A percentile compares a stretch with the other conserved stretches of the same genome.
Evolutionary conservation across 2,888 invertebrate species (phyloP).

Genomic region (Mamestra brassicae): DNA sequence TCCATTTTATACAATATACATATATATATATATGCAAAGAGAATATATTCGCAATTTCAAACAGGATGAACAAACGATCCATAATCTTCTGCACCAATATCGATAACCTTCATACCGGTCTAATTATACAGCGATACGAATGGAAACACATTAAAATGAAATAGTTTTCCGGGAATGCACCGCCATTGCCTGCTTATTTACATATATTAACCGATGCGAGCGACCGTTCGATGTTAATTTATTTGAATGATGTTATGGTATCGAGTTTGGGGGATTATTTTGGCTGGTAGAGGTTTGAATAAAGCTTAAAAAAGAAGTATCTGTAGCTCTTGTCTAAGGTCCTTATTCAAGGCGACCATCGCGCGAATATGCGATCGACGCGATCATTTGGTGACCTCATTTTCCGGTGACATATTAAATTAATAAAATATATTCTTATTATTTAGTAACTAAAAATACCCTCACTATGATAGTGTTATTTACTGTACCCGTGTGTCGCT

Average conservation of each 20-base stretch:
- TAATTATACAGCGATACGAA: conserved; percentile 34
- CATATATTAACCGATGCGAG: conserved; percentile 26
- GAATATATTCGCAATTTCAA: not conserved
- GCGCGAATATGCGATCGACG: too few relatives aligned
- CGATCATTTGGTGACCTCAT: too few relatives aligned
- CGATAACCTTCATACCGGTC: not conserved
- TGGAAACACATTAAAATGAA: conserved; percentile 42
- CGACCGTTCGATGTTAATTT: conserved; percentile 8
- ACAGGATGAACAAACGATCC: conserved; percentile 12
- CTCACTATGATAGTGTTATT: too few relatives aligned
- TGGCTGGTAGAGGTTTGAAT: not conserved
- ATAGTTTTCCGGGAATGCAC: conserved; percentile 11
- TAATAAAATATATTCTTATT: too few relatives aligned
- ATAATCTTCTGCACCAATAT: conserved; percentile 24
- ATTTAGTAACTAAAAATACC: too few relatives aligned
- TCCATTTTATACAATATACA: too few relatives aligned
- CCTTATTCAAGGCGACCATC: too few relatives aligned
- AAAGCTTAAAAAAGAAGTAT: not conserved
- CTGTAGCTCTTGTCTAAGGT: too few relatives aligned
- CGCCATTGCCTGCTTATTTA: conserved; percentile 20
- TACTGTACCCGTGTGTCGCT: too few relatives aligned
- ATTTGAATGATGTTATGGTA: not conserved
- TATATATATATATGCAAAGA: too few relatives aligned
- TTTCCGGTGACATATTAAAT: too few relatives aligned
- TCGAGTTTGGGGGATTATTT: not conserved